These are phyloP conservation scores for Cabera pusaria DNA, from an alignment of 2,888 invertebrate genomes.

Conservation along the genomic window DNA sequence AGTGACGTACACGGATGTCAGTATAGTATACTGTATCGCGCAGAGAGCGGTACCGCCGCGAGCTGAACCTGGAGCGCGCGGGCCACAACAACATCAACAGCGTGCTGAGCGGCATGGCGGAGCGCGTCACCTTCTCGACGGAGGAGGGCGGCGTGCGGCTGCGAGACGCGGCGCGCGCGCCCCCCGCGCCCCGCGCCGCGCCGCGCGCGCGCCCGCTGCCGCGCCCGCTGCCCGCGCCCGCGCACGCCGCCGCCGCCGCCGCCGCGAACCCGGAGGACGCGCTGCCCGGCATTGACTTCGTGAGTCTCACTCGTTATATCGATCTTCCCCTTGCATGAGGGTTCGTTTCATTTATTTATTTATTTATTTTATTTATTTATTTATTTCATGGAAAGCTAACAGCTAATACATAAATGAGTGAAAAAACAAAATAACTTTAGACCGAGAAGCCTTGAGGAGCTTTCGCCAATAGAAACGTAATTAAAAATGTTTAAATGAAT, in stretches of 20 bases:
- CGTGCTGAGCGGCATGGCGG: constrained; percentile 47
- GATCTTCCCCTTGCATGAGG: too few relatives aligned
- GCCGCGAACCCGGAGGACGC: constrained; percentile 55
- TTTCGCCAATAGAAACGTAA: too few relatives aligned
- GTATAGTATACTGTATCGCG: too few relatives aligned
- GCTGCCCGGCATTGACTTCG: constrained; percentile 57
- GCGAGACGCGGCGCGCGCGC: constrained; percentile 19
- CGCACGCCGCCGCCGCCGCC: constrained; percentile 19
- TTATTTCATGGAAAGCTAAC: too few relatives aligned
- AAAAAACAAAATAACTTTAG: too few relatives aligned
- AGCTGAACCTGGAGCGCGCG: constrained; percentile 54
- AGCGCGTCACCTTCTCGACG: constrained; percentile 33
- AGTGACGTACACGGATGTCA: too few relatives aligned
- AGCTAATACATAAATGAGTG: too few relatives aligned
- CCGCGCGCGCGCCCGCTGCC: constrained; percentile 17
- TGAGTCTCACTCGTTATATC: too few relatives aligned
- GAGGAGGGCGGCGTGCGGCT: constrained; percentile 13
- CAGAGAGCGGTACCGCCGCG: constrained; percentile 58
- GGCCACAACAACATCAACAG: constrained; percentile 60
- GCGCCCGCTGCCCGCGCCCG: constrained; percentile 14
- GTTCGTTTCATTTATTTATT: too few relatives aligned
- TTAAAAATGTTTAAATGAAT: too few relatives aligned
- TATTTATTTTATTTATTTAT: too few relatives aligned
- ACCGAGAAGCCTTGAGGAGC: too few relatives aligned
- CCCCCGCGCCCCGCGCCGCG: constrained; percentile 12